Conservation (phyloP, 2,797 vertebrate species). For the Manis javanica region DNA sequence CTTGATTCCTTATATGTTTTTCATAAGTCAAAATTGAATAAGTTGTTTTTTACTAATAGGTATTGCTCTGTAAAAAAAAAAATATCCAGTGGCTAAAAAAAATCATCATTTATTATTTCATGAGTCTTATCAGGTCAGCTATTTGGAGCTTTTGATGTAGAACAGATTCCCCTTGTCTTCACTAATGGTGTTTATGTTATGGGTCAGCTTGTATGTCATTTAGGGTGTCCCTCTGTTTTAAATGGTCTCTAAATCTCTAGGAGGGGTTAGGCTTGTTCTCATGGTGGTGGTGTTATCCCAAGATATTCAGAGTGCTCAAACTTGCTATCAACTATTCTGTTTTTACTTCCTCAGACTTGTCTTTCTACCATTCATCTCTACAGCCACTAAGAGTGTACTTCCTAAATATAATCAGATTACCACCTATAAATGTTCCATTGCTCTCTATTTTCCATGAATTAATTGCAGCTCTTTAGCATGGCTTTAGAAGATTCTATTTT, state of each 20-base stretch:
- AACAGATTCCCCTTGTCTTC: neutral
- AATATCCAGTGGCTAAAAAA: neutral
- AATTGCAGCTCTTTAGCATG: neutral
- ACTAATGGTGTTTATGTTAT: neutral
- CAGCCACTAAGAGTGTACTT: neutral
- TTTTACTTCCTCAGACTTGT: neutral
- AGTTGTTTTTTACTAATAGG: slow-evolving; percentile 52
- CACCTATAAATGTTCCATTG: neutral
- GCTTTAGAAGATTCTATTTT: neutral
- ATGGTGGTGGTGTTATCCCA: neutral
- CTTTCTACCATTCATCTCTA: neutral
- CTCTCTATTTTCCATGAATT: neutral
- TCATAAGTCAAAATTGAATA: slow-evolving; percentile 61
- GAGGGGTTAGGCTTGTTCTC: neutral
- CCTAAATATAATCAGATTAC: neutral
- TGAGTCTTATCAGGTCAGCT: slow-evolving; percentile 20
- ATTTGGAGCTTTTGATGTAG: neutral
- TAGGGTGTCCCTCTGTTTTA: neutral
- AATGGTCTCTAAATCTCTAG: accelerated
- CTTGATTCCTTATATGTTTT: slow-evolving; percentile 64
- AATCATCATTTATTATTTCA: slow-evolving; percentile 21
- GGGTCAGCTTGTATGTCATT: neutral
- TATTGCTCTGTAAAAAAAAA: slow-evolving; percentile 26
- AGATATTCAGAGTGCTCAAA: neutral
- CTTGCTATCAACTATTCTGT: neutral